phyloP scores from a whole-genome alignment of 2,888 invertebrate genomes.

The Callimorpha dominula region DNA sequence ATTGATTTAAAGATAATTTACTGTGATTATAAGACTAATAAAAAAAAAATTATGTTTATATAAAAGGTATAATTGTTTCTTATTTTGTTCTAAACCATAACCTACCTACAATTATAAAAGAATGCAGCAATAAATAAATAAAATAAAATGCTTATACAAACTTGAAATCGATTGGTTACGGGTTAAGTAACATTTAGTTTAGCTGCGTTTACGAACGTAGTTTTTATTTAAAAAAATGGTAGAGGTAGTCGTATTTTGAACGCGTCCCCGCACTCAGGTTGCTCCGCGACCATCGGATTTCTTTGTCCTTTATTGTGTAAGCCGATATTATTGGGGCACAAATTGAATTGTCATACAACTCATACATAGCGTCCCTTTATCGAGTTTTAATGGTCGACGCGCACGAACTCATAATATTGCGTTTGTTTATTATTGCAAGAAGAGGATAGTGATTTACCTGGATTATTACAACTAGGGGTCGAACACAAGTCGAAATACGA shows the following conservation, averaged over 20 bases:
- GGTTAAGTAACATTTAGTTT: neutral
- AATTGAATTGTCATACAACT: constrained; percentile 83
- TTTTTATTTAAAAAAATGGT: neutral
- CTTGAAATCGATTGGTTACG: neutral
- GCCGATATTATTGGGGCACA: constrained; percentile 82
- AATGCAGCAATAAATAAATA: too few species aligned
- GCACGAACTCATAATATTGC: constrained; percentile 59
- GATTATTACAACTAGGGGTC: neutral
- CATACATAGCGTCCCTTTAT: constrained; percentile 68
- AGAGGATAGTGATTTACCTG: constrained; percentile 9
- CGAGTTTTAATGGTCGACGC: constrained; percentile 74
- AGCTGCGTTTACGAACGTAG: neutral
- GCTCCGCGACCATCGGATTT: constrained; percentile 69
- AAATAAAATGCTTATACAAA: neutral
- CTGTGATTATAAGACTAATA: too few species aligned
- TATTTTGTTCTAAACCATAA: neutral
- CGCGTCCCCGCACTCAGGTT: constrained; percentile 50
- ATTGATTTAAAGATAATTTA: too few species aligned
- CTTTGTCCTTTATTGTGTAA: constrained; percentile 82
- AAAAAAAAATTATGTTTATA: too few species aligned
- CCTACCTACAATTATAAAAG: too few species aligned
- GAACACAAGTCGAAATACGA: too few species aligned
- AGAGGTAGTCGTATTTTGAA: constrained; percentile 50
- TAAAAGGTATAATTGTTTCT: neutral
- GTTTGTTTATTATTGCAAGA: constrained; percentile 45